Evolutionary conservation across 2,888 invertebrate species (phyloP), one percentile per base, ranked within the genome.

Genomic region (Trissolcus brochymenae): DNA sequence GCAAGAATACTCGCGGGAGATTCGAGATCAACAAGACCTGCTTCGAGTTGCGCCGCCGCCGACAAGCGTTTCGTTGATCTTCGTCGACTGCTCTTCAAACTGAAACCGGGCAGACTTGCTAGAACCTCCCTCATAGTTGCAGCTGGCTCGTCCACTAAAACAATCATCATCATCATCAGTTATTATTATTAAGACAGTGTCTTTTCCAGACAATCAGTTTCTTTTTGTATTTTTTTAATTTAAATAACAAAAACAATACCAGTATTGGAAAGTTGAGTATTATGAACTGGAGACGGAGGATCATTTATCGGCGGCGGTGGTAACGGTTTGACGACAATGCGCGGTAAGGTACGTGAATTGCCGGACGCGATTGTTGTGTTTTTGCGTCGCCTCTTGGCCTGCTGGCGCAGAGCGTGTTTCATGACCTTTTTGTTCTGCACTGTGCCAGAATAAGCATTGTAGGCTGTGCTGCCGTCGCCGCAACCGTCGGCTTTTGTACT

Each of bases 1-100:
- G 96, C 95, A 87, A 98, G 92, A 86, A 98, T 97, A 62, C 98
- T 98, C 87, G 98, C 97, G 17, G 98, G 97, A 50, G 98, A 97
- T 90, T 98, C 97, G 84, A 98, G 91, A 90, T 98, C 98, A 81
- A 98, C 95, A 88, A 95, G 95, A 62, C 98, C 97, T 90, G 97
- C 97, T 86, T 96, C 96, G 79, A 98, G 91, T 90, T 98, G 97
- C 79, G 97, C 97, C 53, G 97, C 96, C 76, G 96, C 95, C 43
- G 96, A 96, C 81, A 96, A 90, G 88, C 96, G 95, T 87, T 96
- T 95, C 76, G 94, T 94, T 78, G 94, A 94, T 76, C 95, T 91
- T 87, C 95, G 94, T 73, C 95, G 90, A 61, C 94, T 94, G 53
- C 90, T 88, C 85, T 95, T 95, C 67, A 95, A 91, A 88, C 93